Evolutionary conservation across 2,797 vertebrate species (phyloP).

Genomic region (Parotocinclus haroldoi): DNA sequence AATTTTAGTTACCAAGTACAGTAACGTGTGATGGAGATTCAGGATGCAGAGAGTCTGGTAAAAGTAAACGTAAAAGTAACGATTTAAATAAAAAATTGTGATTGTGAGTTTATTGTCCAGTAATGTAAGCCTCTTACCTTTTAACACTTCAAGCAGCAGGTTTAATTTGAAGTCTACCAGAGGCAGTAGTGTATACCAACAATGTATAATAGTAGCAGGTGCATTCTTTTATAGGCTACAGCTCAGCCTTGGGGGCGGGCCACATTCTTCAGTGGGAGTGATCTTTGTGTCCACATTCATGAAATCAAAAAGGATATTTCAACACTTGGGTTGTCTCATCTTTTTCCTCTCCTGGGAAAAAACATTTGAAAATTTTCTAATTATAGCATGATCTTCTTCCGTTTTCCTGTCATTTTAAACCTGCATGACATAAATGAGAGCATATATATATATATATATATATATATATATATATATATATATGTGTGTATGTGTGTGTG

Average conservation of each 20-base stretch:
- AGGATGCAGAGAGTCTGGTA: neutral
- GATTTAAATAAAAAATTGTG: neutral
- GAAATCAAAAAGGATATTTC: neutral
- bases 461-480: too few relatives aligned
- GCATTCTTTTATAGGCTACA: slow-evolving; percentile 25
- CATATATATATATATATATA: too few relatives aligned
- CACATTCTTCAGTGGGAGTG: slow-evolving; percentile 1
- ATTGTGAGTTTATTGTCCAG: neutral
- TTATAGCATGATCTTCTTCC: too few relatives aligned
- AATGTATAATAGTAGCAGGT: neutral
- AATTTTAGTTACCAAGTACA: neutral
- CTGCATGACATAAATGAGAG: too few relatives aligned
- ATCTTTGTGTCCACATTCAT: neutral
- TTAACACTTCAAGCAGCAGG: neutral
- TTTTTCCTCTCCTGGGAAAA: neutral
- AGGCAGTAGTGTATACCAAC: neutral
- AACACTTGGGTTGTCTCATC: neutral
- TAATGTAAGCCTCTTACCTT: neutral
- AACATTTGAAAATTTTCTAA: too few relatives aligned
- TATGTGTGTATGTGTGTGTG: too few relatives aligned
- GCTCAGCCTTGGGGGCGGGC: slow-evolving; percentile 8
- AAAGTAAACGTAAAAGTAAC: neutral
- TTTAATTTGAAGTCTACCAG: neutral
- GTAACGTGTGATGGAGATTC: neutral
- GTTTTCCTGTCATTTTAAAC: too few relatives aligned